Evolutionary conservation across 2,797 vertebrate species (phyloP).

Genomic region (Sebastes vulpes): DNA sequence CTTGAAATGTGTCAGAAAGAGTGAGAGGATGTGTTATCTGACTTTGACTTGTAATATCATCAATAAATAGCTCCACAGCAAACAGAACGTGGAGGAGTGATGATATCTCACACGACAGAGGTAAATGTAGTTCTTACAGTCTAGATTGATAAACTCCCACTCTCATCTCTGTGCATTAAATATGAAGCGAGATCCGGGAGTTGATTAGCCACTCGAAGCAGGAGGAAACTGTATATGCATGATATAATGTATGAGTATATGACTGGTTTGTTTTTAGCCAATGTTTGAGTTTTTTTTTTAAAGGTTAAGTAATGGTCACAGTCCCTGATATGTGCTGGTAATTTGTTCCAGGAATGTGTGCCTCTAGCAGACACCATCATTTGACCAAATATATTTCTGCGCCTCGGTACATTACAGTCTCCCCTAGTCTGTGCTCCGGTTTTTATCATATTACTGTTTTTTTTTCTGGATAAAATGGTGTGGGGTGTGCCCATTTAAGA

Average conservation of each 20-base stretch:
- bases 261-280: too few species aligned
- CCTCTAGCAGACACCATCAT: too few species aligned
- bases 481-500: rapidly evolving
- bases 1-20: conserved; percentile 31
- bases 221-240: not conserved
- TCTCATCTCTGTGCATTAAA: not conserved
- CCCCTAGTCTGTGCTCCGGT: too few species aligned
- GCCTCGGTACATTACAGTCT: too few species aligned
- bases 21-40: conserved; percentile 32
- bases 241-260: too few species aligned
- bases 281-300: not conserved
- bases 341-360: too few species aligned
- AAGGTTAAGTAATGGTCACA: not conserved
- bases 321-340: too few species aligned
- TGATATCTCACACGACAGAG: not conserved
- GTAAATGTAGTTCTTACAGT: not conserved
- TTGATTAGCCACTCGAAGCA: not conserved
- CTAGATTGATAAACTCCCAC: not conserved
- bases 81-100: not conserved
- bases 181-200: not conserved
- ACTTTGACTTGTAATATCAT: not conserved
- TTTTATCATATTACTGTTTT: too few species aligned
- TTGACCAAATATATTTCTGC: too few species aligned
- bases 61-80: not conserved
- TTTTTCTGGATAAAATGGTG: too few species aligned